Conservation (phyloP, 2,888 invertebrate genomes). For the Crioceris asparagi region DNA sequence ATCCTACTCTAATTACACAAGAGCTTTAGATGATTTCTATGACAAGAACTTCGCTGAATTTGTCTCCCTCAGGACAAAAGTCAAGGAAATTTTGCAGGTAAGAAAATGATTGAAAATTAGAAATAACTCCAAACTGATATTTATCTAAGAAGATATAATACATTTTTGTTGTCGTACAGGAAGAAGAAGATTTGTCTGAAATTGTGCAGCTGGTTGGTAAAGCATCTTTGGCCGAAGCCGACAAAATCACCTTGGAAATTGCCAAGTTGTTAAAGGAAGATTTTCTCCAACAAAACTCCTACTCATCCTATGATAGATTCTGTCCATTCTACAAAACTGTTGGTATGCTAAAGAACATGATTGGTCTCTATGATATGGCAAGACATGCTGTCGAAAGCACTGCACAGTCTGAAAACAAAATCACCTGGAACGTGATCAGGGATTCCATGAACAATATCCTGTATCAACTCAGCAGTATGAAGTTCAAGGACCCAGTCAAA, state of each 20-base stretch:
- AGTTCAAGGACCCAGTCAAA: conserved; percentile 98
- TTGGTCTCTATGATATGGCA: conserved; percentile 96
- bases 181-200: conserved; percentile 98
- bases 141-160: background rate
- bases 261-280: conserved; percentile 98
- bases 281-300: conserved; percentile 99
- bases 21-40: conserved; percentile 97
- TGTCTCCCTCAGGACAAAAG: conserved; percentile 92
- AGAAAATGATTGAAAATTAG: conserved; percentile 3
- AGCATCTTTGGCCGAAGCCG: conserved; percentile 95
- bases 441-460: conserved; percentile 95
- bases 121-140: background rate
- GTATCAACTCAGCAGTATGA: conserved; percentile 97
- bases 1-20: conserved; percentile 93
- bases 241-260: conserved; percentile 98
- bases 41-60: conserved; percentile 98
- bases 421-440: conserved; percentile 95
- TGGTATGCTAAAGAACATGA: conserved; percentile 75
- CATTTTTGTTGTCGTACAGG: conserved; percentile 34
- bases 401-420: conserved; percentile 97
- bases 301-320: conserved; percentile 90
- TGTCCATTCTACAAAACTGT: conserved; percentile 99
- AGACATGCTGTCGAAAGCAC: conserved; percentile 97
- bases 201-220: conserved; percentile 99
- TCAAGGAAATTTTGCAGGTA: conserved; percentile 46